Conservation (phyloP, 2,113 vertebrate species). For the Alaudala cheleensis region DNA sequence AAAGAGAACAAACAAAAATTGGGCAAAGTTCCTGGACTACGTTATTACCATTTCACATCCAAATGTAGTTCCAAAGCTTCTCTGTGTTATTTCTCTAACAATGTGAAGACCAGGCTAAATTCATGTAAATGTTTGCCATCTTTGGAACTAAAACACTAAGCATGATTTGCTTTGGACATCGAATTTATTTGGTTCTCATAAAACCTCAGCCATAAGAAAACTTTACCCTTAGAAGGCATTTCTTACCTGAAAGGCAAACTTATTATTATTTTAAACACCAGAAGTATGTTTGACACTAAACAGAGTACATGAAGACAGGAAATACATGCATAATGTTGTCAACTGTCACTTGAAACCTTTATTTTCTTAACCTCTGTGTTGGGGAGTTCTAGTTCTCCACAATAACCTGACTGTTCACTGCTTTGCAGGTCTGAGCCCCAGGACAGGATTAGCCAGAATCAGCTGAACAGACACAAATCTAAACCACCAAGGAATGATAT, state of each 20-base stretch:
- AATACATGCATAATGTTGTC: not conserved
- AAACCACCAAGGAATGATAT: not conserved
- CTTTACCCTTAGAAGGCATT: not conserved
- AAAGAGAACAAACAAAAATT: not conserved
- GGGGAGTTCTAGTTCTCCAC: not conserved
- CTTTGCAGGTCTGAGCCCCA: not conserved
- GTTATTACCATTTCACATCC: not conserved
- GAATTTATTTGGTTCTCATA: not conserved
- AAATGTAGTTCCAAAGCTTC: not conserved
- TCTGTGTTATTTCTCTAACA: not conserved
- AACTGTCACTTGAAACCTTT: not conserved
- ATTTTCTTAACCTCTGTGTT: not conserved
- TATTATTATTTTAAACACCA: not conserved
- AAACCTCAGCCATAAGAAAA: not conserved
- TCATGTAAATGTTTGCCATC: accelerated
- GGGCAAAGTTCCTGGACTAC: not conserved
- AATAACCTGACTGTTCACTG: not conserved
- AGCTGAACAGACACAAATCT: not conserved
- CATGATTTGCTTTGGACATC: not conserved
- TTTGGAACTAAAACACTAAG: not conserved
- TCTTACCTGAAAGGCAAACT: not conserved
- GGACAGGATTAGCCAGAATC: not conserved
- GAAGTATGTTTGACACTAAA: not conserved
- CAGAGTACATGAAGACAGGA: not conserved
- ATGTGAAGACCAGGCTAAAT: not conserved